Conservation (phyloP, 2,113 vertebrate species). For the Etheostoma spectabile region DNA sequence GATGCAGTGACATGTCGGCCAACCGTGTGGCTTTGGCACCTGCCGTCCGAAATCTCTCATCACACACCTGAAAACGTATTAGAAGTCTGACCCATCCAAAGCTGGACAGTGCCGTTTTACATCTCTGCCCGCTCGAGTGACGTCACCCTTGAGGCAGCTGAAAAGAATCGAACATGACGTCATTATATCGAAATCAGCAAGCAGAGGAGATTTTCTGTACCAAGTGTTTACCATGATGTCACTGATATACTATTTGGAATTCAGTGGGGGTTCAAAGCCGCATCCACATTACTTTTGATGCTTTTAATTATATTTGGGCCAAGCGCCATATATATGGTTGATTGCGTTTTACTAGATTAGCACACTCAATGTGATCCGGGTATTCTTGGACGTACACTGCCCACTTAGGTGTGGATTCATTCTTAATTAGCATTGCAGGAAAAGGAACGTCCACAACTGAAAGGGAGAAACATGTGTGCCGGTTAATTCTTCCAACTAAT, state of each 20-base stretch:
- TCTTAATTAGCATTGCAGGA: conserved; percentile 52
- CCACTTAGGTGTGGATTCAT: conserved; percentile 57
- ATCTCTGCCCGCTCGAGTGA: conserved; percentile 60
- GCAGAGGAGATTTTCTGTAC: conserved; percentile 59
- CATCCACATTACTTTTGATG: conserved; percentile 23
- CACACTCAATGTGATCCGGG: conserved; percentile 33
- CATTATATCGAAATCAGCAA: conserved; percentile 75
- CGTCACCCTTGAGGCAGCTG: conserved; percentile 72
- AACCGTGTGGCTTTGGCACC: conserved; percentile 10
- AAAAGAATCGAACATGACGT: conserved; percentile 76
- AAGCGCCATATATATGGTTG: conserved; percentile 59
- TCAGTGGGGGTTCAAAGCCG: conserved; percentile 19
- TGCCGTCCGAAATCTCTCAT: neutral
- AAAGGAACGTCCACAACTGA: conserved; percentile 35
- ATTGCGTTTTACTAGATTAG: conserved; percentile 64
- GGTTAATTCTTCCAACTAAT: conserved; percentile 42
- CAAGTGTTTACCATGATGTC: conserved; percentile 50
- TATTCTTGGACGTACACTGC: conserved; percentile 41
- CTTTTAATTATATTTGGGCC: conserved; percentile 52
- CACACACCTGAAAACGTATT: neutral
- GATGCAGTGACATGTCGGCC: conserved; percentile 14
- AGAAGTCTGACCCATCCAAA: conserved; percentile 20
- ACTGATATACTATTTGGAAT: conserved; percentile 34
- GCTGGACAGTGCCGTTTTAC: conserved; percentile 56
- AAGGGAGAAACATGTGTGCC: conserved; percentile 23